Evolutionary conservation across 2,113 vertebrate genomes (phyloP).

Genomic region (Anolis sagrei): DNA sequence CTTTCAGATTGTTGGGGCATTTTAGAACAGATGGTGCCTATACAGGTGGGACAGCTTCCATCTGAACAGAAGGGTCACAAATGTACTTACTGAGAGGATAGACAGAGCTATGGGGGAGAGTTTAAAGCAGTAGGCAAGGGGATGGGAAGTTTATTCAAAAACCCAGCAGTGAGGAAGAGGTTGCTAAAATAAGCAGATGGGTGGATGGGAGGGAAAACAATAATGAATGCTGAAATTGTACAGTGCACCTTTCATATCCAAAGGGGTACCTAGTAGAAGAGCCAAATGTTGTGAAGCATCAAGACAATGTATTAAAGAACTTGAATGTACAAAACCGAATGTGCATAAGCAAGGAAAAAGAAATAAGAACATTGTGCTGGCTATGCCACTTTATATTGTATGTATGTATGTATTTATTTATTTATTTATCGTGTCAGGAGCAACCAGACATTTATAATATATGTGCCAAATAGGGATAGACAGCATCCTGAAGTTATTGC

Average conservation of each 20-base stretch:
- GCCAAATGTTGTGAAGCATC: constrained; percentile 20
- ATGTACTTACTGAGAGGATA: constrained; percentile 84
- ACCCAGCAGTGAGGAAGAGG: constrained; percentile 79
- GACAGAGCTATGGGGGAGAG: constrained; percentile 85
- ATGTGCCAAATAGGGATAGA: background rate
- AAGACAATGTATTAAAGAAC: constrained; percentile 29
- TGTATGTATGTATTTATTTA: no score
- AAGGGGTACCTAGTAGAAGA: constrained; percentile 47
- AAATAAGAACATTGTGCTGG: background rate
- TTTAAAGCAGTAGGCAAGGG: constrained; percentile 82
- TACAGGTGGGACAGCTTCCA: constrained; percentile 82
- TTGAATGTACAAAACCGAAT: background rate
- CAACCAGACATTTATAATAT: background rate
- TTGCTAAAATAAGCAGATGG: constrained; percentile 82
- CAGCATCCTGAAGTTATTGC: background rate
- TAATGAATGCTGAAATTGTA: constrained; percentile 65
- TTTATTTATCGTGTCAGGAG: no score
- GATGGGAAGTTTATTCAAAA: constrained; percentile 75
- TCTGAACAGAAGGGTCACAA: constrained; percentile 85
- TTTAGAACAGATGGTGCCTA: constrained; percentile 81
- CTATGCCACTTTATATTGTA: background rate
- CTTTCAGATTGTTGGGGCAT: constrained; percentile 78
- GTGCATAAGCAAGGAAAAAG: constrained; percentile 16
- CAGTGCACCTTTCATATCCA: constrained; percentile 69
- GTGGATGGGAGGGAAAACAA: constrained; percentile 69